Percentiles rank a stretch among this genome's conserved stretches.
Conservation (phyloP, 2,113 vertebrate species). For the Cochlearius cochlearius region DNA sequence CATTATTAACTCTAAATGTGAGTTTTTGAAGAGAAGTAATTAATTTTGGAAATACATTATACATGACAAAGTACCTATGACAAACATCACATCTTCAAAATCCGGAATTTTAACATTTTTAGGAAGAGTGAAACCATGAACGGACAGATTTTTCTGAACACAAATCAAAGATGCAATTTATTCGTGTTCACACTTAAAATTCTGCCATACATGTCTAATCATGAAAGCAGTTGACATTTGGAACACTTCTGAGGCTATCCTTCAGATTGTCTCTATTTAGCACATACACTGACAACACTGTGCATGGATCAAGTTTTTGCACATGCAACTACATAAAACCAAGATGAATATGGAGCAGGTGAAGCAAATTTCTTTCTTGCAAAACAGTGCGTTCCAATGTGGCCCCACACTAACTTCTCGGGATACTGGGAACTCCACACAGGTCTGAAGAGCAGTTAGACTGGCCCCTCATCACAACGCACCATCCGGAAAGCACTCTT, state of each 20-base stretch:
- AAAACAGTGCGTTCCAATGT: background rate
- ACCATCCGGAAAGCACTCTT: background rate
- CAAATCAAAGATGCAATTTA: background rate
- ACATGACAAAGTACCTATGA: background rate
- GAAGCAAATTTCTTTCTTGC: background rate
- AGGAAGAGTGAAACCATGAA: background rate
- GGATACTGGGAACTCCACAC: background rate
- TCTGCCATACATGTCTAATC: rapidly evolving
- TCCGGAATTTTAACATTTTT: background rate
- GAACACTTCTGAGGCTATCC: background rate
- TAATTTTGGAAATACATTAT: background rate
- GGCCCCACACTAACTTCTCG: background rate
- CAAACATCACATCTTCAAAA: background rate
- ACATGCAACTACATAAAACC: background rate
- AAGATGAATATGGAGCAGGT: background rate
- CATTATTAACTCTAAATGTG: background rate
- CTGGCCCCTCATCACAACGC: background rate
- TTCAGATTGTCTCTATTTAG: background rate
- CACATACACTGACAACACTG: rapidly evolving
- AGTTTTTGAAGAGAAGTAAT: background rate
- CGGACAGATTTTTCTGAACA: background rate
- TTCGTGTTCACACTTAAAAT: background rate
- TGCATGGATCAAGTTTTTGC: background rate
- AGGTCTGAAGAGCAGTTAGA: background rate
- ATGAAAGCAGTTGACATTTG: background rate